Base-by-base conservation (phyloP, 2,888 invertebrate species). In the Drosophila putrida region DNA sequence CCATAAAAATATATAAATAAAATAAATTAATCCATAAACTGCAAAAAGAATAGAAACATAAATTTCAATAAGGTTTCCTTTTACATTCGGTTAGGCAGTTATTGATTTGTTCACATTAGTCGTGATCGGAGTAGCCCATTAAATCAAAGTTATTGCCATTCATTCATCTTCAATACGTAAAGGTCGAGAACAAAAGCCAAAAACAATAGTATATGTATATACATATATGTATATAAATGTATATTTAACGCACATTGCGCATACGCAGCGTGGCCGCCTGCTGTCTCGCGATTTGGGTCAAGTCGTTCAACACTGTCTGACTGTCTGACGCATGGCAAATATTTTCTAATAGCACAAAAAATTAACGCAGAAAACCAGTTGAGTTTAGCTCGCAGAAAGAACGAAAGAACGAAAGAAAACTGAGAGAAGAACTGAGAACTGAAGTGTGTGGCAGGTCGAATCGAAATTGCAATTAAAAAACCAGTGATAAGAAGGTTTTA, bases 251-350 rank as follows among this genome's bases (percentile, higher is more conserved):
- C 27, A 39, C 13, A 76, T 71, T 67, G 53, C 75, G 66, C 57
- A 76, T 75, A 76, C 72, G 77, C 60, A 59, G 55, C 60, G 53
- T 71, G 4, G 33, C 47, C 38, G 43, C 20, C 53, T 20, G 51
- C 44, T 25, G 13, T 0, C 8, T 38, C 5, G 0, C 57, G 10
- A 77, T 67, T 75, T 76, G 46, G 75, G 77, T 77, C 75, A 76
- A 57, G 6, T 3, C 11, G 35, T 27, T 46, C n/a, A 43, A 4
- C 36, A 50, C 25, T n/a, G n/a, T n/a, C n/a, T n/a, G 28, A 44
- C 15, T 25, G 6, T 27, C 28, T 43, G 25, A 8, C 10, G 31
- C 13, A 25, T 10, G n/a, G 11, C 38, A 25, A 27, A 31, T 31
- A 31, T 31, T 31, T 31, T 31, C 8, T 31, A 31, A 31, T 31